Percentiles rank a stretch among this genome's conserved stretches.
Evolutionary conservation across 1,140 invertebrate species (phyloP).

Genomic region (Agrypnia vestita): DNA sequence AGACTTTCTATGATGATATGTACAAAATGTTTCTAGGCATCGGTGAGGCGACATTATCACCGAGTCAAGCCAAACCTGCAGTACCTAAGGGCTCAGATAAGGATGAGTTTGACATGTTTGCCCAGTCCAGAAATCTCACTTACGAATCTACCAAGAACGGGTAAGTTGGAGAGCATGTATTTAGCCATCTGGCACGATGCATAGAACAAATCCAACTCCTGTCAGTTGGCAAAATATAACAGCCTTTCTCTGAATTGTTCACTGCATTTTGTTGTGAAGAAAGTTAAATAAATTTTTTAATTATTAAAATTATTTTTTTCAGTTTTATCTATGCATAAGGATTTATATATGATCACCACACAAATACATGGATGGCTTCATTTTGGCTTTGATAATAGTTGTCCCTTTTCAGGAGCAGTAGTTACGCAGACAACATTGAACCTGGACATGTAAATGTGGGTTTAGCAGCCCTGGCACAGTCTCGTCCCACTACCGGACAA

Average conservation of each 20-base stretch:
- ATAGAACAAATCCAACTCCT: no score
- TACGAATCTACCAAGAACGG: slow-evolving; percentile 79
- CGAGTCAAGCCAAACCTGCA: not conserved
- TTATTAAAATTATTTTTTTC: no score
- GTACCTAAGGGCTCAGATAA: slow-evolving; percentile 46
- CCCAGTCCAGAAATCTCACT: slow-evolving; percentile 85
- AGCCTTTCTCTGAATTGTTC: no score
- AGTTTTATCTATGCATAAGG: no score
- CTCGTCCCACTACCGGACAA: slow-evolving; percentile 62
- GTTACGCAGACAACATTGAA: slow-evolving; percentile 82
- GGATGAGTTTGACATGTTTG: slow-evolving; percentile 94
- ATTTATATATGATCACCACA: no score
- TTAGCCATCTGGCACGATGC: no score
- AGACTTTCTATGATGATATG: no score
- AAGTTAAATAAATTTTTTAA: no score
- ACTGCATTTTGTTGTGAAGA: no score
- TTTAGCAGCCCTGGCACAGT: slow-evolving; percentile 67
- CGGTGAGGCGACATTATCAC: slow-evolving; percentile 34
- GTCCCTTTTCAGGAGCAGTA: slow-evolving; percentile 75
- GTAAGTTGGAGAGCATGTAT: slow-evolving; percentile 63
- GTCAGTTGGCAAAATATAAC: no score
- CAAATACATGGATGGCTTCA: not conserved
- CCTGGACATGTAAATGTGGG: slow-evolving; percentile 76
- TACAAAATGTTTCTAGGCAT: slow-evolving; percentile 43
- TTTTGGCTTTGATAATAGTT: not conserved